Evolutionary conservation across 2,797 vertebrate genomes (phyloP), one percentile per base, ranked within the genome.

Genomic region (Chloroceryle inda): DNA sequence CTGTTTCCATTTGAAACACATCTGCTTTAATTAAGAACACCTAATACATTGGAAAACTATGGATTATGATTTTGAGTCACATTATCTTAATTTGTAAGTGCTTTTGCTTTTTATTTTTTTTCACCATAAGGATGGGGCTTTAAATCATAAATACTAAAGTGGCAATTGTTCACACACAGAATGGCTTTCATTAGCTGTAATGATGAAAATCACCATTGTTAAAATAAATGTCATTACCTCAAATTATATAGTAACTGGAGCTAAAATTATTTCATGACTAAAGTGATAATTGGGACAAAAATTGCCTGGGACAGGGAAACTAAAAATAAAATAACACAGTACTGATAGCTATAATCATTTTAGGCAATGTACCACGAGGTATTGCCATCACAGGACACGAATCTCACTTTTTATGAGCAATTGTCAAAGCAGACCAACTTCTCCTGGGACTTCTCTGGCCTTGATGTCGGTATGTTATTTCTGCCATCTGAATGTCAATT

Each of bases 21-120:
- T 93, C 61, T 90, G 35, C 78, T 91, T 96, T 97, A 97, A 97
- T 96, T 97, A 97, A 97, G 71, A 94, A 83, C 78, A 94, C 94
- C 88, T 92, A 88, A 79, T 77, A 91, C 62, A 72, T 11, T 40
- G 74, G 78, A 94, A 86, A 83, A 61, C 74, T 77, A 22, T 24
- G 62, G 73, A 82, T 88, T 86, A 92, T 82, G 72, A 81, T 80
- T 94, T 92, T 94, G 45, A 81, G 63, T 80, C 90, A 91, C 38
- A 79, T 88, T 94, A 93, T 89, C 81, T 92, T 73, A 13, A 6
- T 85, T 89, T 90, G 40, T 71, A 95, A 93, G 61, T 63, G 71
- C 29, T 71, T 88, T 85, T 45, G 74, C 62, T 83, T 94, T 93
- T 85, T 10, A 49, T 42, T 71, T 58, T 50, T 85, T 92, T 93